Conservation (phyloP, 35 echinoderm and acorn worm species). For the Chiridota heheva region DNA sequence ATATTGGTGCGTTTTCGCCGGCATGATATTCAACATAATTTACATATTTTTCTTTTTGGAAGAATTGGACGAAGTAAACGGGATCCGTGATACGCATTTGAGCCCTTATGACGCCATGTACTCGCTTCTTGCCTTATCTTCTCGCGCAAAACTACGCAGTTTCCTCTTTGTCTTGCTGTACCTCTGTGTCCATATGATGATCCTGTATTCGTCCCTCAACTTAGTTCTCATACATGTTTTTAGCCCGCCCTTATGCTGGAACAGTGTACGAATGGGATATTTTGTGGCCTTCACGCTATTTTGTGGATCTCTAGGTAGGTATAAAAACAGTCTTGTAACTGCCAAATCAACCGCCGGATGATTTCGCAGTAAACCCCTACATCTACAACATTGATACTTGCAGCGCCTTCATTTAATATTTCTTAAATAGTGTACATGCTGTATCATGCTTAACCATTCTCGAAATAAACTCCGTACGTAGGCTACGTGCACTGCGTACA, state of each 20-base stretch:
- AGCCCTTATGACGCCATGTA: background rate
- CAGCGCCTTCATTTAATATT: too few relatives aligned
- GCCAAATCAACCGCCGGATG: too few relatives aligned
- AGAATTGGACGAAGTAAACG: background rate
- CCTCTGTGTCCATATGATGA: conserved; percentile 35
- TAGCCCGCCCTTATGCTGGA: conserved; percentile 34
- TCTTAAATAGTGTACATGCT: too few relatives aligned
- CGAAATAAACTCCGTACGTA: too few relatives aligned
- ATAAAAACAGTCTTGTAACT: background rate
- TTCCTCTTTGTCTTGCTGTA: conserved; percentile 9
- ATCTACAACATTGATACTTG: too few relatives aligned
- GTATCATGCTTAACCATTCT: too few relatives aligned
- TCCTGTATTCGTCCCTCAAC: conserved; percentile 29
- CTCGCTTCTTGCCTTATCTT: background rate
- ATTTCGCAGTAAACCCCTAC: too few relatives aligned
- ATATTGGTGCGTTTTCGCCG: conserved; percentile 31
- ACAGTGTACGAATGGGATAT: conserved; percentile 2
- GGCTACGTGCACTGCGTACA: too few relatives aligned
- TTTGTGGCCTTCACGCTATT: conserved; percentile 27
- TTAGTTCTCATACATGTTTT: conserved; percentile 42
- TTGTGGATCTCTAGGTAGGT: conserved; percentile 39
- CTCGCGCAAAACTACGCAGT: conserved; percentile 1
- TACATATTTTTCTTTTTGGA: conserved; percentile 20
- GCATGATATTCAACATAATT: conserved; percentile 25
- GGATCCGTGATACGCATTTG: too few relatives aligned